phyloP scores from a whole-genome alignment of 30 jellyfish, hydroid and myxozoan species.

The Cassiopea andromeda region DNA sequence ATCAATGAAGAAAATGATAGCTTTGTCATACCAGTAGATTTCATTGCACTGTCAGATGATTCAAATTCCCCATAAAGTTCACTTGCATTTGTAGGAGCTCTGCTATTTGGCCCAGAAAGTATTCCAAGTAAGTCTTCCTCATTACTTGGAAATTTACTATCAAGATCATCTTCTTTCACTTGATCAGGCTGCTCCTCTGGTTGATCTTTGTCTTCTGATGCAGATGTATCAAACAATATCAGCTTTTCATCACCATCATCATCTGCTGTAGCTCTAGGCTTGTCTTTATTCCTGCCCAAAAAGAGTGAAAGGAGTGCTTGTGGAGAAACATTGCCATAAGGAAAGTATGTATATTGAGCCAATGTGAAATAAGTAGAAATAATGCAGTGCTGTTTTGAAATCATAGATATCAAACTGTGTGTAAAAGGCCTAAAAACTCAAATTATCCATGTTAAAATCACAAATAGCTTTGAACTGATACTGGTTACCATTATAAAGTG shows the following conservation, averaged over 20 bases:
- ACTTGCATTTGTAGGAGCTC: conserved; percentile 5
- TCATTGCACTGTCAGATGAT: conserved; percentile 63
- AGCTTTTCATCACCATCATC: conserved; percentile 87
- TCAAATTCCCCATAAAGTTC: conserved; percentile 89
- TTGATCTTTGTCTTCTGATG: conserved; percentile 51
- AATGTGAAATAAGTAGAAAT: no score
- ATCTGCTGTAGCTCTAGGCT: neutral
- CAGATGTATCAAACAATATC: conserved; percentile 87
- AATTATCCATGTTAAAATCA: no score
- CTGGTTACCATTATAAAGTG: no score
- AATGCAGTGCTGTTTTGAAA: no score
- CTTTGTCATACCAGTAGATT: conserved; percentile 45
- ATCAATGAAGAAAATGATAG: no score
- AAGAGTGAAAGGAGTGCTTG: no score
- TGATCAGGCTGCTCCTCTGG: neutral
- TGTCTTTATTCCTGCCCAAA: neutral
- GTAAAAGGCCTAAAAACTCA: no score
- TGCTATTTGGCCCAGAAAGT: conserved; percentile 54
- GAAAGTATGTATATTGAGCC: no score
- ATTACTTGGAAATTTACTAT: neutral
- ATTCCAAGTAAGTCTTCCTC: conserved; percentile 73
- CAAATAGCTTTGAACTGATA: no score
- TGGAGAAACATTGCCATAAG: no score
- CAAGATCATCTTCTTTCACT: neutral
- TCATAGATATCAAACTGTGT: no score